Evolutionary conservation across 64 coral and sea anemone species (phyloP).

Genomic region (Porites lutea): DNA sequence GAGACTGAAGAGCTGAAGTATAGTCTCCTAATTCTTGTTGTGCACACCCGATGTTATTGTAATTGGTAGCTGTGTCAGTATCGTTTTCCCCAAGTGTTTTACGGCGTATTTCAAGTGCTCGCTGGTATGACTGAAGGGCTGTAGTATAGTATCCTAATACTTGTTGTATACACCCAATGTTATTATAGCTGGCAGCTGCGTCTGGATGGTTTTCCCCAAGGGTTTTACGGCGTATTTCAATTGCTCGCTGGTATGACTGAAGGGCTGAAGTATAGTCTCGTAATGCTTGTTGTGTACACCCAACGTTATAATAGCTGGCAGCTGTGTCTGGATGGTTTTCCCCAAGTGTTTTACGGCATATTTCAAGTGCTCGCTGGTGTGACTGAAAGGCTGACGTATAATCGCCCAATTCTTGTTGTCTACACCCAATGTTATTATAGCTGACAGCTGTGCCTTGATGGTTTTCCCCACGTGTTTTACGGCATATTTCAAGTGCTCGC

Average conservation of each 20-base stretch:
- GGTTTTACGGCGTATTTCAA: neutral
- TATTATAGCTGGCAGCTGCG: neutral
- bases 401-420: neutral
- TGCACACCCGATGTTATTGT: neutral
- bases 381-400: neutral
- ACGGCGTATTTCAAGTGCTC: neutral
- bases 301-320: too few relatives aligned
- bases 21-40: neutral
- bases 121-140: constrained; percentile 3
- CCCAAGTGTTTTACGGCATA: neutral
- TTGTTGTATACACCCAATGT: neutral
- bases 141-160: neutral
- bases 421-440: neutral
- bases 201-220: neutral
- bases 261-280: neutral
- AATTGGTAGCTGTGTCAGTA: neutral
- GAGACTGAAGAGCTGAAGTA: neutral
- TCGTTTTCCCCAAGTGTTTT: neutral
- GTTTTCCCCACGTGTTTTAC: too few relatives aligned
- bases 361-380: neutral
- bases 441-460: too few relatives aligned
- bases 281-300: too few relatives aligned
- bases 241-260: neutral
- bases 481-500: too few relatives aligned
- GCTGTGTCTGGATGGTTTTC: neutral